Percentiles rank a stretch among this genome's conserved stretches.
phyloP scores from a whole-genome alignment of 2,888 invertebrate genomes.

The Lycia hirtaria region DNA sequence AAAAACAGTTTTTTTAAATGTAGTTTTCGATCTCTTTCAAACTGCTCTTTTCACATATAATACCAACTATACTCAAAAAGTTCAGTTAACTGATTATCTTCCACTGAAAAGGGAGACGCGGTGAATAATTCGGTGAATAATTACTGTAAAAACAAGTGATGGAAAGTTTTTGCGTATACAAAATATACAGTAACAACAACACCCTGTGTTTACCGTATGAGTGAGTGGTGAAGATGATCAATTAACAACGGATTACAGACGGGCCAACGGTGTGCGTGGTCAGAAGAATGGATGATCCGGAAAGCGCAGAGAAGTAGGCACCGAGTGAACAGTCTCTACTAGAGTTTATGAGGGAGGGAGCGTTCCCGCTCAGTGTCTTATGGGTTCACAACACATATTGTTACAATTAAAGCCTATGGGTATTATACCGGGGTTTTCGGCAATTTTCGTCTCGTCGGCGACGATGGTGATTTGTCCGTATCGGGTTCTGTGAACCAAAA shows the following conservation, averaged over 20 bases:
- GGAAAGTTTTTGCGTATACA: constrained; percentile 25
- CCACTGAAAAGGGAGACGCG: constrained; percentile 31
- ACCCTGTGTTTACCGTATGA: constrained; percentile 19
- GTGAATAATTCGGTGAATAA: constrained; percentile 9
- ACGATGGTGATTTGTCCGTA: constrained; percentile 94
- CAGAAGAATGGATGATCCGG: constrained; percentile 62
- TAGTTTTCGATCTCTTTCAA: constrained; percentile 38
- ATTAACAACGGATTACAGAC: constrained; percentile 57
- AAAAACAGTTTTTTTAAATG: neutral
- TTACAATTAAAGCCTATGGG: constrained; percentile 84
- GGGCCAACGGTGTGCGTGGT: constrained; percentile 58
- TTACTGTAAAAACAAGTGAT: too few relatives aligned
- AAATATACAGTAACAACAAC: constrained; percentile 2
- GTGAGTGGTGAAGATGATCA: constrained; percentile 54
- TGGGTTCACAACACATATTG: constrained; percentile 86
- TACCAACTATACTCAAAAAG: constrained; percentile 26
- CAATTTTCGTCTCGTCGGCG: constrained; percentile 96
- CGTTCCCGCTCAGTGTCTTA: constrained; percentile 71
- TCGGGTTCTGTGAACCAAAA: constrained; percentile 90
- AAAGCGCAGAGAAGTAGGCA: constrained; percentile 82
- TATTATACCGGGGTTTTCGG: constrained; percentile 98
- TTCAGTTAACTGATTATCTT: constrained; percentile 61
- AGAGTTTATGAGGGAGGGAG: constrained; percentile 73
- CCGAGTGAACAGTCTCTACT: constrained; percentile 83
- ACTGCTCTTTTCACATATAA: constrained; percentile 34